phyloP scores from a whole-genome alignment of 2,113 vertebrate genomes.

The Cichladusa arquata region DNA sequence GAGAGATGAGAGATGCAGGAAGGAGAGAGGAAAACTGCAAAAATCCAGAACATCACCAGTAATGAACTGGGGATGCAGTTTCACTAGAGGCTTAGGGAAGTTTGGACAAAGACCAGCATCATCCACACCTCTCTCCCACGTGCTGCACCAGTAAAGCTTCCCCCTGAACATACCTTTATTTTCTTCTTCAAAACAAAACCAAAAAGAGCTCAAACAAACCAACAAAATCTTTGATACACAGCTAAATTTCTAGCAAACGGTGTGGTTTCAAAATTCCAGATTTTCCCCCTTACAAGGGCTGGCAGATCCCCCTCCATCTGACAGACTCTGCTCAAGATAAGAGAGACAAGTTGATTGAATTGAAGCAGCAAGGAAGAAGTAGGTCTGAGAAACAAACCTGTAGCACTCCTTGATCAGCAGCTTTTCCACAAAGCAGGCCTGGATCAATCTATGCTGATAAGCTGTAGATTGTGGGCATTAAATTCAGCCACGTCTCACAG shows the following conservation, averaged over 20 bases:
- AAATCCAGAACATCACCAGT: rapidly evolving
- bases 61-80: neutral
- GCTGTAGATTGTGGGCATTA: neutral
- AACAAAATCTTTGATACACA: neutral
- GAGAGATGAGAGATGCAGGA: neutral
- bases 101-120: rapidly evolving
- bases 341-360: neutral
- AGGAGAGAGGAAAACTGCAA: neutral
- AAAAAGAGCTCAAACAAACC: neutral
- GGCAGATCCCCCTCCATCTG: neutral
- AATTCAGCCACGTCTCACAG: slow-evolving; percentile 25
- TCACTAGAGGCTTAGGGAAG: neutral
- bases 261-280: neutral
- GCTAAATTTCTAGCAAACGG: neutral
- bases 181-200: neutral
- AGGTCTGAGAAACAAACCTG: neutral
- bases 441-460: neutral
- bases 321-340: neutral
- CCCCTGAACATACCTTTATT: neutral
- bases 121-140: neutral
- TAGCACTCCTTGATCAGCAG: neutral
- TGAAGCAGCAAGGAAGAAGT: neutral
- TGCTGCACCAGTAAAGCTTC: neutral
- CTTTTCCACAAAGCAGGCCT: neutral
- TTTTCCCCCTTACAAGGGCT: neutral